A percentile compares a stretch with the other conserved stretches of the same genome.
These are phyloP conservation scores for Pinna nobilis DNA, from an alignment of 1,140 invertebrate species.

Conservation along the genomic window DNA sequence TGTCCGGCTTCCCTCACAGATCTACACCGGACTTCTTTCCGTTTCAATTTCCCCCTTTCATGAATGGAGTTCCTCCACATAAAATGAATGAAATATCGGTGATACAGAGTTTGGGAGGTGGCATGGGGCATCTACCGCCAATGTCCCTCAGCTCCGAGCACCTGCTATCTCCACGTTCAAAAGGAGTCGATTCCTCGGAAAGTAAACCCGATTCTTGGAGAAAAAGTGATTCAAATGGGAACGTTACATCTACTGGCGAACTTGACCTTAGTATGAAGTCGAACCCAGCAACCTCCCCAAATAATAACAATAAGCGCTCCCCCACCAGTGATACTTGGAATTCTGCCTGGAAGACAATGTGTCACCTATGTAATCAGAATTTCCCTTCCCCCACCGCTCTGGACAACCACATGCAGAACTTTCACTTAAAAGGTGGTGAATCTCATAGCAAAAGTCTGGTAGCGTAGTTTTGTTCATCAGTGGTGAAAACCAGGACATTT, in stretches of 20 bases:
- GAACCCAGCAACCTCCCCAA: constrained; percentile 48
- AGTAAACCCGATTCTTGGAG: constrained; percentile 25
- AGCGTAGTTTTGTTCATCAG: too few relatives aligned
- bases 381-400: constrained; percentile 70
- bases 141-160: constrained; percentile 41
- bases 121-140: constrained; percentile 42
- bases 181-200: constrained; percentile 9
- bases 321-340: constrained; percentile 38
- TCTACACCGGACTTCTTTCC: constrained; percentile 90
- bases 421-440: constrained; percentile 54
- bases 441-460: constrained; percentile 2
- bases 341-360: constrained; percentile 68
- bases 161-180: constrained; percentile 28
- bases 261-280: constrained; percentile 69
- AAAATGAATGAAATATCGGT: constrained; percentile 82
- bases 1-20: constrained; percentile 87
- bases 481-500: too few relatives aligned
- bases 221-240: constrained; percentile 44
- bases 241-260: constrained; percentile 53
- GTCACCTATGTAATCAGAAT: constrained; percentile 74
- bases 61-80: constrained; percentile 70
- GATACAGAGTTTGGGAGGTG: constrained; percentile 76
- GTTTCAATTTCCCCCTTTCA: constrained; percentile 77
- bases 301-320: constrained; percentile 41
- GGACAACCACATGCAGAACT: constrained; percentile 72